Evolutionary conservation across 2,113 vertebrate species (phyloP).

Genomic region (Melanerpes aurifrons): DNA sequence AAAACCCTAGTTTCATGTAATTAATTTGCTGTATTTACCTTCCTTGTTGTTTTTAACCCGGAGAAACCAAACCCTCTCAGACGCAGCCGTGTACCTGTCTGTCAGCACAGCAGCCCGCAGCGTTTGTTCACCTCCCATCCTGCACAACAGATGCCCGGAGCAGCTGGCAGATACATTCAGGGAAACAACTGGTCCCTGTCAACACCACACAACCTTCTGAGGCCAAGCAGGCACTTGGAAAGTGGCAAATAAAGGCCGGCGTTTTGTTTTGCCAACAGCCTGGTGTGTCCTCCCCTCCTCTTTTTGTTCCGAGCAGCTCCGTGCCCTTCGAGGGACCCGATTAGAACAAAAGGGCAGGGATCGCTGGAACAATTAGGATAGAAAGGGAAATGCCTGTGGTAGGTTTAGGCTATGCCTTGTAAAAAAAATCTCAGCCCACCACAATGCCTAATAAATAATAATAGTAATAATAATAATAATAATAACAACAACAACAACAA

Average conservation of each 20-base stretch:
- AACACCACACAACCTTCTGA: conserved; percentile 81
- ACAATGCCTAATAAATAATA: no score
- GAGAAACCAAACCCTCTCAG: background rate
- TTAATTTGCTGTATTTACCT: conserved; percentile 80
- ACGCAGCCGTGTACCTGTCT: conserved; percentile 87
- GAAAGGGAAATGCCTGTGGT: conserved; percentile 79
- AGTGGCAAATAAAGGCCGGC: conserved; percentile 70
- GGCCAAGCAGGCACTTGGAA: conserved; percentile 78
- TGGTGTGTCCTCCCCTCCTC: conserved; percentile 62
- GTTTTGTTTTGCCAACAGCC: conserved; percentile 82
- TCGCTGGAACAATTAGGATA: conserved; percentile 80
- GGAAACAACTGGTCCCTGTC: conserved; percentile 83
- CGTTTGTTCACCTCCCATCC: conserved; percentile 79
- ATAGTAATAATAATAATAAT: no score
- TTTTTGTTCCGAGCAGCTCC: conserved; percentile 67
- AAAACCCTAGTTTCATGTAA: conserved; percentile 51
- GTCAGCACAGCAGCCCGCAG: conserved; percentile 82
- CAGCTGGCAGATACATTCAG: conserved; percentile 87
- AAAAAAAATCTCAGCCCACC: no score
- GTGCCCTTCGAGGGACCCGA: conserved; percentile 72
- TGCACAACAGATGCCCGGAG: conserved; percentile 77
- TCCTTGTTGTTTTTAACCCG: background rate
- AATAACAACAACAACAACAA: no score
- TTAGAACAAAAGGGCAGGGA: conserved; percentile 71
- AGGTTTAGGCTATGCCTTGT: no score